Conservation (phyloP, 2,113 vertebrate genomes). For the Xiphorhynchus elegans region DNA sequence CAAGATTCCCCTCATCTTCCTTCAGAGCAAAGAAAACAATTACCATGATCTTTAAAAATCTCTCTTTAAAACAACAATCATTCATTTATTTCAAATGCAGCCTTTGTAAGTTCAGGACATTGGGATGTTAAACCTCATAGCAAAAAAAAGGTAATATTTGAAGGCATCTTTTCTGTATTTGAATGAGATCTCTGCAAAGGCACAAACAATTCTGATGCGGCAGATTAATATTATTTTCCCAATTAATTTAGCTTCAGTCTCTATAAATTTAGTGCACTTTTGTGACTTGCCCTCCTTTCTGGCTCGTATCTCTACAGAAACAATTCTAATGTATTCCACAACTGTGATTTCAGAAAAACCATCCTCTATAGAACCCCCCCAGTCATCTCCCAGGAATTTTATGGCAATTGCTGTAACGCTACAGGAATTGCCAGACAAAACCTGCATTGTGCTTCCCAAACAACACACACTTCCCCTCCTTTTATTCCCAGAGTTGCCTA, state of each 20-base stretch:
- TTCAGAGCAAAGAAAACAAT: background rate
- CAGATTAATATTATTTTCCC: background rate
- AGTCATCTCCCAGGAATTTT: background rate
- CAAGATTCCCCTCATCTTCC: background rate
- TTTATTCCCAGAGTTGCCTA: slow-evolving; percentile 10
- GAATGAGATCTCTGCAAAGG: background rate
- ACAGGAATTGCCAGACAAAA: background rate
- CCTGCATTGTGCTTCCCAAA: background rate
- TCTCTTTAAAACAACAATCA: background rate
- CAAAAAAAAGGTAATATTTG: background rate
- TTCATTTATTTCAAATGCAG: background rate
- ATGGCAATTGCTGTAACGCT: background rate
- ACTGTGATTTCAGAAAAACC: background rate
- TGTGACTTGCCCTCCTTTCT: background rate
- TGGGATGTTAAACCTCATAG: background rate
- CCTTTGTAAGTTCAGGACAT: background rate
- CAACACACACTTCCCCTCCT: slow-evolving; percentile 10
- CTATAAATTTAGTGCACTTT: background rate
- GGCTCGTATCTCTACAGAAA: background rate
- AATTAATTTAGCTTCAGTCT: background rate
- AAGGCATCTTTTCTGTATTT: background rate
- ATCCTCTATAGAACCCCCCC: background rate
- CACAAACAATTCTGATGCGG: background rate
- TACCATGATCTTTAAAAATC: background rate
- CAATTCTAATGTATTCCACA: background rate